These are phyloP conservation scores for Bombylius discolor DNA, from an alignment of 2,888 invertebrate genomes.

Conservation along the genomic window DNA sequence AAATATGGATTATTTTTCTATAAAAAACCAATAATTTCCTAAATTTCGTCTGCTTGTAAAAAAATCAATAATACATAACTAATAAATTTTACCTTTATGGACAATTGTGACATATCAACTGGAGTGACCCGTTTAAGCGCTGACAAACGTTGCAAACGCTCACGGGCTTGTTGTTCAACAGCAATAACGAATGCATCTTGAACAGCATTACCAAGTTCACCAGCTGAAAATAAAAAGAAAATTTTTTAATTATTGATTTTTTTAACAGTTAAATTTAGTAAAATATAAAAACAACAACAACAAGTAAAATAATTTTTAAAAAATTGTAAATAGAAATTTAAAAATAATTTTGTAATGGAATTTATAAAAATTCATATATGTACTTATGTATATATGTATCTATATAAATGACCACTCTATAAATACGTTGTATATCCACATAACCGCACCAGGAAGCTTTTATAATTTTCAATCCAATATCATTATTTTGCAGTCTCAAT, in stretches of 20 bases:
- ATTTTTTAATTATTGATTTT: neutral
- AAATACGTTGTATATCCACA: too few relatives aligned
- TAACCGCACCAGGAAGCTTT: too few relatives aligned
- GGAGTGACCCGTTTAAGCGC: slow-evolving; percentile 87
- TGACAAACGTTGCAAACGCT: slow-evolving; percentile 82
- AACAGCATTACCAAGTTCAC: slow-evolving; percentile 76
- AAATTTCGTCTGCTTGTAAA: too few relatives aligned
- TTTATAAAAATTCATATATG: too few relatives aligned
- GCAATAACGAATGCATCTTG: slow-evolving; percentile 98
- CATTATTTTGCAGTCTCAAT: too few relatives aligned
- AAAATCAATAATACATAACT: too few relatives aligned
- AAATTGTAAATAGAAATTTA: neutral
- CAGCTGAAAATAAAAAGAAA: slow-evolving; percentile 47
- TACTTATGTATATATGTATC: too few relatives aligned
- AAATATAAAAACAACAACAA: neutral
- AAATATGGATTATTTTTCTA: too few relatives aligned
- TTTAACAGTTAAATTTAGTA: neutral
- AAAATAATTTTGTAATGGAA: neutral
- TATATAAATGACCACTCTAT: too few relatives aligned
- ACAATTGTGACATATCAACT: slow-evolving; percentile 83
- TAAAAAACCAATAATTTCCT: too few relatives aligned
- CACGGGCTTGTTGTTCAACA: slow-evolving; percentile 87
- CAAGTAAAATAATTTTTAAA: neutral
- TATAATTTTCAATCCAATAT: too few relatives aligned
- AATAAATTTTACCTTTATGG: slow-evolving; percentile 54